Evolutionary conservation across 2,113 vertebrate genomes (phyloP).

Genomic region (Macquaria australasica): DNA sequence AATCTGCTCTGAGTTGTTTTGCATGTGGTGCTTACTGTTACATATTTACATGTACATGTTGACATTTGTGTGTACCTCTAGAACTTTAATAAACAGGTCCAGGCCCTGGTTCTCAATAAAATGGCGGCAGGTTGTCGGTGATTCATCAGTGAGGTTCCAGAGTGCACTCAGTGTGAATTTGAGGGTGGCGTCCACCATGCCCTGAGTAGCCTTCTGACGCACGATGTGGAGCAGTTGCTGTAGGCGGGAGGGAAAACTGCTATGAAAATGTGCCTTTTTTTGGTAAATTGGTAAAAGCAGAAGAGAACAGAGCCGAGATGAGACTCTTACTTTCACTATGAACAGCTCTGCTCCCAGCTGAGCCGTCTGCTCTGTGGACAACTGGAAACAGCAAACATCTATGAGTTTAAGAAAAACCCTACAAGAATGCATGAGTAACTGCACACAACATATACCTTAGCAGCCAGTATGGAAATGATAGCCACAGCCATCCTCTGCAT

Average conservation of each 20-base stretch:
- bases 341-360: slow-evolving; percentile 97
- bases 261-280: neutral
- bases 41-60: neutral
- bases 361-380: slow-evolving; percentile 98
- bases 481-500: slow-evolving; percentile 99
- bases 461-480: slow-evolving; percentile 98
- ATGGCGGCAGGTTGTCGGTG: slow-evolving; percentile 98
- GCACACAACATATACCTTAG: slow-evolving; percentile 88
- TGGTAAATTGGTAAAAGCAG: neutral
- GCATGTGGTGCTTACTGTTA: neutral
- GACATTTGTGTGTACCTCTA: slow-evolving; percentile 88
- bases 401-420: neutral
- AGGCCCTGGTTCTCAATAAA: slow-evolving; percentile 99
- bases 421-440: neutral
- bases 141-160: slow-evolving; percentile 99
- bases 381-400: slow-evolving; percentile 76
- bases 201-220: slow-evolving; percentile 96
- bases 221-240: slow-evolving; percentile 99
- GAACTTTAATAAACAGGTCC: slow-evolving; percentile 97
- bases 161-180: slow-evolving; percentile 98
- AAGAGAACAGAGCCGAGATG: neutral
- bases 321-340: slow-evolving; percentile 92
- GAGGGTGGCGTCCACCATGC: slow-evolving; percentile 95
- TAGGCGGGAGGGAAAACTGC: neutral
- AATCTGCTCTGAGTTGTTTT: neutral